Percentiles rank a stretch among this genome's conserved stretches.
phyloP scores from a whole-genome alignment of 2,797 vertebrate species.

The Leptodactylus fallax region DNA sequence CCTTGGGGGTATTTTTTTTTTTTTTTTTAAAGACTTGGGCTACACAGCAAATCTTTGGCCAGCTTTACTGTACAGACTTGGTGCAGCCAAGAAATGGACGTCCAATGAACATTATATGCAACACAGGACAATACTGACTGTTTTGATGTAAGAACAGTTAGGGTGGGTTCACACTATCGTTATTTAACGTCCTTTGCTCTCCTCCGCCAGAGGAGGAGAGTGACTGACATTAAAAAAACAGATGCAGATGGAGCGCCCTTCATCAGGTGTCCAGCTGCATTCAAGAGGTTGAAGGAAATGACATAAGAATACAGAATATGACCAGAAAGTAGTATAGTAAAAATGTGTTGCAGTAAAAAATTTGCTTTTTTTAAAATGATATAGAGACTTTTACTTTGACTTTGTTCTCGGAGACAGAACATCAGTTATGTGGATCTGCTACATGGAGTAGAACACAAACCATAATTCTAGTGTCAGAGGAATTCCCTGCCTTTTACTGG shows the following conservation, averaged over 20 bases:
- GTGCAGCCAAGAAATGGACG: neutral
- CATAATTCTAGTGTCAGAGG: conserved; percentile 13
- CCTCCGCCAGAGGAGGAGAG: no score
- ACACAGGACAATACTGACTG: no score
- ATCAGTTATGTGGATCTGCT: neutral
- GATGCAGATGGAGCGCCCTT: no score
- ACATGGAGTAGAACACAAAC: conserved; percentile 13
- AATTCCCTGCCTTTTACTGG: conserved; percentile 39
- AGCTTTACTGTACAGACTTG: neutral
- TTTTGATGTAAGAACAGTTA: no score
- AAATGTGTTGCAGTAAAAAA: neutral
- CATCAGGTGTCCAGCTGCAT: no score
- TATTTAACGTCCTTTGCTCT: no score
- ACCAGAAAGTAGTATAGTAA: neutral
- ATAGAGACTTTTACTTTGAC: neutral
- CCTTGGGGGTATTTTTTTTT: no score
- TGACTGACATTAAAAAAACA: no score
- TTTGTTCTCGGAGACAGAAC: neutral
- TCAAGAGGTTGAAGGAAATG: no score
- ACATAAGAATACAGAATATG: neutral
- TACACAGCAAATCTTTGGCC: neutral
- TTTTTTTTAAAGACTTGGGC: no score
- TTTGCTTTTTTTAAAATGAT: neutral
- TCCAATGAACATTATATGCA: no score
- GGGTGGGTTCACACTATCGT: no score